These are phyloP conservation scores for Nilaparvata lugens DNA, from an alignment of 1,140 invertebrate genomes.

Conservation along the genomic window DNA sequence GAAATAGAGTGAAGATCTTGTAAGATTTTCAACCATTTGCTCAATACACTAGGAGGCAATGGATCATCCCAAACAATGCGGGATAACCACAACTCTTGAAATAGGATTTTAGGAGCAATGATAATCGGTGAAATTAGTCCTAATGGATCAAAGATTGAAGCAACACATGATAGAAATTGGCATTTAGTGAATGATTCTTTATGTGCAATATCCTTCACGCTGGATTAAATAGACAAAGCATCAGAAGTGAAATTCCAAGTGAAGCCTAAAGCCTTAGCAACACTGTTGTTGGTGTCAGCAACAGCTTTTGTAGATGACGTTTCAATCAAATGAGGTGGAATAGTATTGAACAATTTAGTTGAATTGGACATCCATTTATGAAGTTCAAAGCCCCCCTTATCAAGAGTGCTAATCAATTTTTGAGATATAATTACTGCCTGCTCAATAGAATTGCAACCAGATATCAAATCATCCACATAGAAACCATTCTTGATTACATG, in stretches of 20 bases:
- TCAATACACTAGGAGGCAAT: not conserved
- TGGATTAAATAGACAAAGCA: not conserved
- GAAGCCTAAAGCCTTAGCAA: not conserved
- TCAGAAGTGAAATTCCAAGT: not conserved
- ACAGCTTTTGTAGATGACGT: too few species aligned
- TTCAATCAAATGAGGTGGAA: not conserved
- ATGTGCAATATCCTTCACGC: not conserved
- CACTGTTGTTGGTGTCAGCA: too few species aligned
- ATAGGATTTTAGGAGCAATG: not conserved
- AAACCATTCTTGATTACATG: not conserved
- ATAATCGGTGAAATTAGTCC: not conserved
- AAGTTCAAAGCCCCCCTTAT: not conserved
- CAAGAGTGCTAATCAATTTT: not conserved
- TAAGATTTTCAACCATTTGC: not conserved
- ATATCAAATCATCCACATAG: not conserved
- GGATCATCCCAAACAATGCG: not conserved
- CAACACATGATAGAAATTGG: not conserved
- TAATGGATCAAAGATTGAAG: not conserved
- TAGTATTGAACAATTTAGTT: not conserved
- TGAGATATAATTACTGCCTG: not conserved
- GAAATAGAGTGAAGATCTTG: not conserved
- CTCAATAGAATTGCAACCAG: not conserved
- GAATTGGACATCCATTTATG: not conserved
- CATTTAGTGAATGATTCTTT: not conserved
- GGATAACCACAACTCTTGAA: not conserved